Conservation (phyloP, 1,140 invertebrate species). For the Muscidifurax raptorellus region DNA sequence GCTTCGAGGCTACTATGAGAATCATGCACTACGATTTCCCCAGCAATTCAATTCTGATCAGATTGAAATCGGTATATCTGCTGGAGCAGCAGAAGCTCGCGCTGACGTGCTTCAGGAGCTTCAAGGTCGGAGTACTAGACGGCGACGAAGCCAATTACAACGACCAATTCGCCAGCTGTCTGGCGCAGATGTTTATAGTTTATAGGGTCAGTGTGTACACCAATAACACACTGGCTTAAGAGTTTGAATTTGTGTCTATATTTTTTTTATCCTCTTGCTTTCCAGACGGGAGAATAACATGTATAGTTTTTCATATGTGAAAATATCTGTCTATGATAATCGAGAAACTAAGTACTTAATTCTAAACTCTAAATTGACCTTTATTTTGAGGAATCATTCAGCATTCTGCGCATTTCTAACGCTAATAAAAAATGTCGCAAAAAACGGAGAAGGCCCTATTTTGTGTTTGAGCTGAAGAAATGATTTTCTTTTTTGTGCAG, state of each 20-base stretch:
- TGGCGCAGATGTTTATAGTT: constrained; percentile 71
- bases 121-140: constrained; percentile 22
- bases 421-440: too few relatives aligned
- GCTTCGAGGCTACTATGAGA: constrained; percentile 62
- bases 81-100: constrained; percentile 59
- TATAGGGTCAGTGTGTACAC: constrained; percentile 67
- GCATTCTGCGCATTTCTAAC: too few relatives aligned
- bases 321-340: too few relatives aligned
- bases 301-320: too few relatives aligned
- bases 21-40: constrained; percentile 70
- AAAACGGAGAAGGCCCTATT: too few relatives aligned
- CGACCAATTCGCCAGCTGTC: constrained; percentile 74
- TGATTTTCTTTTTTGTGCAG: constrained; percentile 54
- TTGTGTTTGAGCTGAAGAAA: neutral
- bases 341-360: too few relatives aligned
- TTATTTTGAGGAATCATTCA: too few relatives aligned
- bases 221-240: too few relatives aligned
- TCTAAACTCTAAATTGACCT: too few relatives aligned
- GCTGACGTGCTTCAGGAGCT: constrained; percentile 53
- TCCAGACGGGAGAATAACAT: too few relatives aligned
- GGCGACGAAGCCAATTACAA: constrained; percentile 65
- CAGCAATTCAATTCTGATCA: constrained; percentile 64
- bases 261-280: too few relatives aligned
- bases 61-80: constrained; percentile 62
- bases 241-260: too few relatives aligned